These are phyloP conservation scores for Donacobius atricapilla DNA, from an alignment of 2,113 vertebrate genomes.

Conservation along the genomic window DNA sequence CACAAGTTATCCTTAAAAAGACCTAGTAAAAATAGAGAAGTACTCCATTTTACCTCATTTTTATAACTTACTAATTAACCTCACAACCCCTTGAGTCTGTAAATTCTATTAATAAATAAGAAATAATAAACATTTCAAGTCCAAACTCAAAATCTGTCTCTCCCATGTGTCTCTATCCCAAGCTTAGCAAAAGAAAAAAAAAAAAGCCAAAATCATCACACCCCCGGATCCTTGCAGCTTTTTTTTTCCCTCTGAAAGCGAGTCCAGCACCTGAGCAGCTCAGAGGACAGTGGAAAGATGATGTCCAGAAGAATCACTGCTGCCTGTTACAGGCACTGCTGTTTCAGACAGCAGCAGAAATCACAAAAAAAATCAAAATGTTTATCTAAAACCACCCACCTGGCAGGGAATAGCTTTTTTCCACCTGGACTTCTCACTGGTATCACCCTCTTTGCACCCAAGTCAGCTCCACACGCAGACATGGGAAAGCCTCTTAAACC, in stretches of 20 bases:
- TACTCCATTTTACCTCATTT: too few relatives aligned
- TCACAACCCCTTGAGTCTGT: too few relatives aligned
- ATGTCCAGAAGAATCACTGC: neutral
- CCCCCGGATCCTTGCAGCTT: neutral
- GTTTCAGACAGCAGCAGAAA: neutral
- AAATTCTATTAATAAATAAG: too few relatives aligned
- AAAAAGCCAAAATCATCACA: too few relatives aligned
- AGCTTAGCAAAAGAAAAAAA: too few relatives aligned
- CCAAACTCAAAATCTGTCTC: too few relatives aligned
- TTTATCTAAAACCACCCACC: neutral
- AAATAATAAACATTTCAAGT: too few relatives aligned
- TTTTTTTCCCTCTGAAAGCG: neutral
- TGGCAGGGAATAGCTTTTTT: neutral
- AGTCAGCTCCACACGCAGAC: neutral
- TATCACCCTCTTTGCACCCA: neutral
- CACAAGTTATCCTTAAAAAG: too few relatives aligned
- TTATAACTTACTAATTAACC: too few relatives aligned
- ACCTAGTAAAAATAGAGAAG: too few relatives aligned
- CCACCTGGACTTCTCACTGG: neutral
- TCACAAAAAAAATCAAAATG: neutral
- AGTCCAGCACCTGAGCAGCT: neutral
- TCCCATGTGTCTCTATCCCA: too few relatives aligned
- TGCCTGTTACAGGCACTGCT: neutral
- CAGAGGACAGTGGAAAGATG: neutral
- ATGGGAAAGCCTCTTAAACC: neutral